Evolutionary conservation across 1,140 invertebrate genomes (phyloP).

Genomic region (Drosophila grimshawi): DNA sequence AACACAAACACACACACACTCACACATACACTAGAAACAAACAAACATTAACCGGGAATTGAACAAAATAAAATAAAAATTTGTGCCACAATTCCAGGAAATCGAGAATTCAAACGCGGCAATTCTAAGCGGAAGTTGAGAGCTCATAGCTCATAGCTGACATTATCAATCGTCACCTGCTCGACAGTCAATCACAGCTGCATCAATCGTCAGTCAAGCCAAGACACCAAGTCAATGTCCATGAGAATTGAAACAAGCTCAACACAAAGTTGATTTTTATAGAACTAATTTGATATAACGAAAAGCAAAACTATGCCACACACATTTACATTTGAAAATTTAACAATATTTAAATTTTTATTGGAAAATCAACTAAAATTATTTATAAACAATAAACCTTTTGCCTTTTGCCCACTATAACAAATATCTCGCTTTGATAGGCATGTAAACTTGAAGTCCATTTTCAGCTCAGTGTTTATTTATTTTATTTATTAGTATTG

Average conservation of each 20-base stretch:
- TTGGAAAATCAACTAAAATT: too few relatives aligned
- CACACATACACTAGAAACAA: constrained; percentile 54
- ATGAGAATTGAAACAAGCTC: too few relatives aligned
- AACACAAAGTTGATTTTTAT: neutral
- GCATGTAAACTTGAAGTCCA: too few relatives aligned
- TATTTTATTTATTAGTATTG: too few relatives aligned
- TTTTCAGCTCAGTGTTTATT: too few relatives aligned
- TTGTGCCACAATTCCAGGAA: constrained; percentile 76
- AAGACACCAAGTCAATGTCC: neutral
- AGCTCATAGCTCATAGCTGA: constrained; percentile 17
- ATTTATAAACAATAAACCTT: too few relatives aligned
- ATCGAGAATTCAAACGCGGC: constrained; percentile 73
- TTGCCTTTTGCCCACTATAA: too few relatives aligned
- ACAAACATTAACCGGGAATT: constrained; percentile 80
- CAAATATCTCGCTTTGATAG: too few relatives aligned
- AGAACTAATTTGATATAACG: too few relatives aligned
- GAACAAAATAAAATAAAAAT: constrained; percentile 50
- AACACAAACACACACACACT: constrained; percentile 18
- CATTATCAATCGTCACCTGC: constrained; percentile 58
- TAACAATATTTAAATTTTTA: too few relatives aligned
- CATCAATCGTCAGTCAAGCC: constrained; percentile 53
- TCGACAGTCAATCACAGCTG: constrained; percentile 62
- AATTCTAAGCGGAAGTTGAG: constrained; percentile 68
- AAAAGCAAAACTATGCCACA: too few relatives aligned
- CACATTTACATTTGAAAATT: too few relatives aligned